A percentile compares a stretch with the other conserved stretches of the same genome.
These are phyloP conservation scores for Dexiosoma caninum DNA, from an alignment of 2,888 invertebrate genomes.

Conservation along the genomic window DNA sequence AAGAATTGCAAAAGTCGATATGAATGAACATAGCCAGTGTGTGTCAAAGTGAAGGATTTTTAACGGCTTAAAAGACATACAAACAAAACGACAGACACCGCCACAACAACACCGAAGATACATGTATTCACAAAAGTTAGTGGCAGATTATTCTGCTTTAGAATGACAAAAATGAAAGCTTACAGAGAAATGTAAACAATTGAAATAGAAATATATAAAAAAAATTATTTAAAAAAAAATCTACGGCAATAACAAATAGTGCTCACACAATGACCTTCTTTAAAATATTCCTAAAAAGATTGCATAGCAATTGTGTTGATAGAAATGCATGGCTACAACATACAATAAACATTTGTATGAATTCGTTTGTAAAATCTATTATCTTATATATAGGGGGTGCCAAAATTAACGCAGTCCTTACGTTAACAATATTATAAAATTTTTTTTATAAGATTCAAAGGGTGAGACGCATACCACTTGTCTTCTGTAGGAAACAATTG, in stretches of 20 bases:
- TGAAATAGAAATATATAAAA: slow-evolving; percentile 16
- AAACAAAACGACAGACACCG: not conserved
- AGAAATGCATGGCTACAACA: too few species aligned
- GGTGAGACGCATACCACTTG: too few species aligned
- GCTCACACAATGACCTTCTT: slow-evolving; percentile 1
- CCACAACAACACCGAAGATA: not conserved
- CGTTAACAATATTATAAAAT: too few species aligned
- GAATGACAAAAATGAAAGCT: slow-evolving; percentile 9
- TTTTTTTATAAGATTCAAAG: too few species aligned
- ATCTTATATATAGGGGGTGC: too few species aligned
- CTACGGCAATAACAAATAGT: not conserved
- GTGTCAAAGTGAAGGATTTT: not conserved
- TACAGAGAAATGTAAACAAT: slow-evolving; percentile 38
- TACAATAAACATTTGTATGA: too few species aligned
- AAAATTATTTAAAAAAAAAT: slow-evolving; percentile 3
- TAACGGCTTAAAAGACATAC: slow-evolving; percentile 16
- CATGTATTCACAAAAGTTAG: slow-evolving; percentile 9
- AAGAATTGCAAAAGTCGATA: not conserved
- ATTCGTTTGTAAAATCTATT: too few species aligned
- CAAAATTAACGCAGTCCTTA: too few species aligned
- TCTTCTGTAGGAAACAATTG: too few species aligned
- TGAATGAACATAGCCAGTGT: not conserved
- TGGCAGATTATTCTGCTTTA: slow-evolving; percentile 24
- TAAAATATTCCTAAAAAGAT: slow-evolving; percentile 14
- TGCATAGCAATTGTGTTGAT: not conserved